Base-by-base conservation (phyloP, 1,140 invertebrate genomes). In the Latrodectus geometricus region DNA sequence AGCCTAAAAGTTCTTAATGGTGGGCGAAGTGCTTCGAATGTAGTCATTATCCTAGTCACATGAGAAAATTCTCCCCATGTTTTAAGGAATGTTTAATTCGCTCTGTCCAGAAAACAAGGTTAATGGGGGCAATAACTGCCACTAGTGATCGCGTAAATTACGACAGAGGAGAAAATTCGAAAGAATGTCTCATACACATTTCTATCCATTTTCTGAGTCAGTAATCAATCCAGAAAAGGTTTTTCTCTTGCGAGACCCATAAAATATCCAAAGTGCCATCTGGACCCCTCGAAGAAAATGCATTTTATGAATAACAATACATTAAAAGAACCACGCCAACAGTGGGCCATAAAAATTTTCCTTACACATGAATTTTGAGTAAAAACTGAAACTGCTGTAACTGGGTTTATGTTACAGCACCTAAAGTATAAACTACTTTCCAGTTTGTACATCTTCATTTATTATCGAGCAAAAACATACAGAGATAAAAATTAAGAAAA, bases 1-100 rank as follows among this genome's bases (percentile, higher is more conserved):
- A 80, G 78, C 61, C 72, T 52, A n/a, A n/a, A n/a, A 84, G 20
- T 76, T 80, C 21, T 80, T 52, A 70, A 69, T 78, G 76, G 76
- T 35, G 76, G 21, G 74, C 52, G 74, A 80, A 70, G 49, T 23
- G 78, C 66, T 80, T 23, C 20, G 68, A 61, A 66, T 74, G 52
- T 21, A 73, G 80, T 82, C 80, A 74, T 82, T 82, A 82, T 14
- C 69, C 80, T 21, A 61, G 49, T 84, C 82, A 66, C 56, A 65
- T 65, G 82, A 76, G 82, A 84, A 61, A 75, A 84, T 76, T 86
- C 75, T 49, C 83, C 68, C 83, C 48, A 61, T 77, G 75, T 86
- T 86, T 86, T 76, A 86, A 86, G 65, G 83, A 75, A 86, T 86
- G 83, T 78, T 86, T 70, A 86, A 86, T 78, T 86, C 75, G 74